These are phyloP conservation scores for Pteronura brasiliensis DNA, from an alignment of 2,113 vertebrate species.

Conservation along the genomic window DNA sequence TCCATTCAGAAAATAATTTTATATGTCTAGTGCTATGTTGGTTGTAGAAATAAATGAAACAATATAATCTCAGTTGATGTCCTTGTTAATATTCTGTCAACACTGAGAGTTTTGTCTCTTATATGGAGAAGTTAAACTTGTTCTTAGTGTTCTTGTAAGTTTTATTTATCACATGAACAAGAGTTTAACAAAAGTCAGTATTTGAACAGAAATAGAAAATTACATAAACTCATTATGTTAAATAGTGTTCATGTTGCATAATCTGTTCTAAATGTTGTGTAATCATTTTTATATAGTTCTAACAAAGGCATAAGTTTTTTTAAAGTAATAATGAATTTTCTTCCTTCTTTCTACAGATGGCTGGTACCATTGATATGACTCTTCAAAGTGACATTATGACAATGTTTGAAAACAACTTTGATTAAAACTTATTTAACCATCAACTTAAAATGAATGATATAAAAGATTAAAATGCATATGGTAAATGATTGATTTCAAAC, in stretches of 20 bases:
- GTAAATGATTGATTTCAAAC: constrained; percentile 53
- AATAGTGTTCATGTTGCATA: constrained; percentile 29
- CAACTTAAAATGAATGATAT: constrained; percentile 32
- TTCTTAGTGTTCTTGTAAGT: background rate
- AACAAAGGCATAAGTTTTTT: constrained; percentile 25
- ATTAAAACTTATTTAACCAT: constrained; percentile 76
- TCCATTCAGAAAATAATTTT: constrained; percentile 44
- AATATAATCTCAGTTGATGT: background rate
- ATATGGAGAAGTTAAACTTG: background rate
- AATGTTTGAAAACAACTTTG: constrained; percentile 91
- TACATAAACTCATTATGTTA: background rate
- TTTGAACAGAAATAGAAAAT: constrained; percentile 40
- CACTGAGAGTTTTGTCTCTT: background rate
- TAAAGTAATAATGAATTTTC: background rate
- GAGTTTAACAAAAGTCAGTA: constrained; percentile 24
- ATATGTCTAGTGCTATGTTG: background rate
- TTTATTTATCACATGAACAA: constrained; percentile 22
- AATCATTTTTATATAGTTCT: constrained; percentile 18
- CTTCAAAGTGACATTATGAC: constrained; percentile 92
- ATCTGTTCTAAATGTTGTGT: background rate
- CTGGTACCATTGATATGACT: constrained; percentile 88
- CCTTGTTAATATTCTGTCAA: background rate
- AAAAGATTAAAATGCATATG: constrained; percentile 49
- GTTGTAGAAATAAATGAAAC: background rate
- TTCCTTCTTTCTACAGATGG: constrained; percentile 85